phyloP scores from a whole-genome alignment of 1,140 invertebrate species.

The Lepidurus arcticus region DNA sequence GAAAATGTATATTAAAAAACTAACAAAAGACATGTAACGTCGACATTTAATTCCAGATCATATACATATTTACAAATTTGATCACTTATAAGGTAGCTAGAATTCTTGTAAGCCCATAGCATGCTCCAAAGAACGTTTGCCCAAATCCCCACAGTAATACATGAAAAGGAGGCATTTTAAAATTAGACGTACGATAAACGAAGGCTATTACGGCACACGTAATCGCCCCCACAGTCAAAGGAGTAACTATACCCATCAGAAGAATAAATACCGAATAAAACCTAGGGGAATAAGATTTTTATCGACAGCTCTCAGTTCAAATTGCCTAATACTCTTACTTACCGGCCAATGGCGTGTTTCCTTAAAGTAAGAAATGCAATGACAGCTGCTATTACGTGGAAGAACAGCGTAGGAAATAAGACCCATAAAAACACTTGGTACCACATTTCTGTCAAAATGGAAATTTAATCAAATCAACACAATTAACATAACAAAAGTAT shows the following conservation, averaged over 20 bases:
- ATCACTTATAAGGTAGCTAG: conserved; percentile 73
- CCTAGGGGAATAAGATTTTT: conserved; percentile 43
- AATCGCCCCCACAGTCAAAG: conserved; percentile 76
- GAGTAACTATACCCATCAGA: conserved; percentile 78
- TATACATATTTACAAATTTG: not conserved
- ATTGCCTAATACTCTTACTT: conserved; percentile 39
- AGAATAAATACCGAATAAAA: conserved; percentile 84
- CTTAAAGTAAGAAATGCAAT: conserved; percentile 82
- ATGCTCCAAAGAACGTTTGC: conserved; percentile 79
- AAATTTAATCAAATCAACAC: not conserved
- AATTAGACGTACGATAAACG: conserved; percentile 79
- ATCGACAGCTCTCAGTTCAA: conserved; percentile 30
- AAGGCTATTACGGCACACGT: conserved; percentile 90
- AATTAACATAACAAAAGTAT: not conserved
- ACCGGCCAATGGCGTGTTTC: conserved; percentile 87
- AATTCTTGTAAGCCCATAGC: conserved; percentile 85
- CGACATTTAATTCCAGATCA: too few species aligned
- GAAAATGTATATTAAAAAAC: too few species aligned
- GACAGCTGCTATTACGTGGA: conserved; percentile 81
- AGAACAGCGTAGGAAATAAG: conserved; percentile 83
- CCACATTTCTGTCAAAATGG: conserved; percentile 75
- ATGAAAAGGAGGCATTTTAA: conserved; percentile 82
- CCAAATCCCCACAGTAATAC: conserved; percentile 88
- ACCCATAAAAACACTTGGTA: conserved; percentile 92
- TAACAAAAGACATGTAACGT: too few species aligned